Evolutionary conservation across 1,140 invertebrate genomes (phyloP), one percentile per base, ranked within the genome.

Genomic region (Micrasema minimum): DNA sequence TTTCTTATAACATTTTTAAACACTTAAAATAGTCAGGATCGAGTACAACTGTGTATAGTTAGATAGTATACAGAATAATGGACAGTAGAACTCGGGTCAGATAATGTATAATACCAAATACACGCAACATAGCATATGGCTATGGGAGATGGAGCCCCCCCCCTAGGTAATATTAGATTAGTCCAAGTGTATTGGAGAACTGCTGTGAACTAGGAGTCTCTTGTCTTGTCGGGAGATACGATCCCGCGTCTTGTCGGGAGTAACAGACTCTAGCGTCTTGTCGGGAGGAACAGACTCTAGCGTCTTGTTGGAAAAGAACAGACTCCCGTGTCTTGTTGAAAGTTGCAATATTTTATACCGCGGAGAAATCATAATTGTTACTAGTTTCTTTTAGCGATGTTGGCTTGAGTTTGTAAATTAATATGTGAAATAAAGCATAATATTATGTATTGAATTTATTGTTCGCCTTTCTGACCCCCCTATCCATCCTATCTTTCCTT

Each of bases 391-490:
- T 41, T 35, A 46, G 43, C 41, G 26, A 46, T 48, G 50, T 46
- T 53, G 67, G 55, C 57, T 62, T 69, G 67, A 62, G 43, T 69
- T 69, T 69, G 67, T 69, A 69, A 62, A 62, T 61, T 69, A 51
- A 62, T 62, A 69, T 69, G 67, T 69, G 31, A 69, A 69, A 69
- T 69, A 69, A 69, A 69, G 67, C 55, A 69, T 69, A 61, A 62
- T 38, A 31, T 4, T 31, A 31, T 31, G 26, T 31, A 31, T 31
- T 31, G 26, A 31, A 31, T 31, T 31, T 31, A 31, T 31, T 31
- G 3, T 4, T 7, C 26, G 3, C 2, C 26, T 31, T 31, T 31
- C 7, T 31, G 2, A 31, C 26, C 26, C 26, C 7, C 26, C 26
- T 31, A 2, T 31, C 26, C 3, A 4, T 2, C 26, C 26, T 7